Evolutionary conservation across 2,113 vertebrate genomes (phyloP), one percentile per base, ranked within the genome.

Genomic region (Pelobates fuscus): DNA sequence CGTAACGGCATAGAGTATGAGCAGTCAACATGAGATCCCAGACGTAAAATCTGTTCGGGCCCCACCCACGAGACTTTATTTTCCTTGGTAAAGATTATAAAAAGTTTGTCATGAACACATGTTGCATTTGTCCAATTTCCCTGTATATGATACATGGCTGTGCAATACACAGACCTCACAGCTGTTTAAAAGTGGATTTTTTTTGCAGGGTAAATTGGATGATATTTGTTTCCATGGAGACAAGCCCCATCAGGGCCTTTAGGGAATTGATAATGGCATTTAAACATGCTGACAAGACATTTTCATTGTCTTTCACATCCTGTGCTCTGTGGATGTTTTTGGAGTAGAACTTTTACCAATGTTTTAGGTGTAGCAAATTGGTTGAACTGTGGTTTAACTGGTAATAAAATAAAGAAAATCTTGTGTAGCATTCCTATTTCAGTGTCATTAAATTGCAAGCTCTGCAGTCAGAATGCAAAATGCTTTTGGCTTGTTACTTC

Each of bases 201-300:
- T 7, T 70, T 64, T 17, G 24, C 55, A 44, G 73, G 72, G 81
- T 78, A 71, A 65, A 20, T 43, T 71, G 26, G 75, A 70, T 71
- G 71, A 71, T 15, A 58, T 1, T 1, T 64, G 77, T 80, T 85
- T 67, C 84, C 81, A 82, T 84, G 80, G 72, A 68, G 84, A 88
- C 23, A 1, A 49, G 69, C 44, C 71, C 78, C 79, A 79, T 79
- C 70, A 64, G 64, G 74, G 78, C 81, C 77, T 77, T 81, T n/a
- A 1, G 66, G 32, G 30, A 72, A 43, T 76, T 25, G 72, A 66
- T 0, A 0, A 74, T 70, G 72, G 77, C 78, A 55, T 69, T 5
- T 74, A 74, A n/a, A 58, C 62, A 12, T 24, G 20, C 46, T 64
- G 44, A 55, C 49, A 54, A 79, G 1, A 3, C 12, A 52, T 79